Conservation (phyloP, 2,888 invertebrate genomes). For the Furcula furcula region DNA sequence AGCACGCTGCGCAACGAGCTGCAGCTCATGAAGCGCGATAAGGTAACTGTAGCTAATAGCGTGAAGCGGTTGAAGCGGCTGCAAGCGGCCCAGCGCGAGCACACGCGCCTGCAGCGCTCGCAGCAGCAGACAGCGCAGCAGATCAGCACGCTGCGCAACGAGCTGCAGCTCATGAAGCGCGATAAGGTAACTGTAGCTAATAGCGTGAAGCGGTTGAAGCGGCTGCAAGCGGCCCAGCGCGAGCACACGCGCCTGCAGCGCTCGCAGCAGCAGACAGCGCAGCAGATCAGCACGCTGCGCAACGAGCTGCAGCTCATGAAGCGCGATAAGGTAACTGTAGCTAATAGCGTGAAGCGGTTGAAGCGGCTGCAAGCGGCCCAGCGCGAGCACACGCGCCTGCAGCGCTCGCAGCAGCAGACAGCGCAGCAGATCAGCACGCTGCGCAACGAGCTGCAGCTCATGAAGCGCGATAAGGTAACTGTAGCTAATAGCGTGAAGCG, state of each 20-base stretch:
- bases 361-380: conserved; percentile 93
- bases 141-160: conserved; percentile 87
- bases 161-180: conserved; percentile 94
- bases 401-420: conserved; percentile 93
- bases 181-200: conserved; percentile 87
- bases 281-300: conserved; percentile 90
- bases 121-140: conserved; percentile 96
- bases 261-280: conserved; percentile 94
- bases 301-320: conserved; percentile 93
- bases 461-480: conserved; percentile 94
- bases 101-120: conserved; percentile 90
- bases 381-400: conserved; percentile 92
- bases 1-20: conserved; percentile 89
- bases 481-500: no score
- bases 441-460: conserved; percentile 89
- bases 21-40: conserved; percentile 94
- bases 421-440: conserved; percentile 93
- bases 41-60: conserved; percentile 82
- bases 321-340: conserved; percentile 88
- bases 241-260: conserved; percentile 93
- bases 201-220: no score
- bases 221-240: conserved; percentile 92
- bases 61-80: conserved; percentile 91
- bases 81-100: conserved; percentile 94
- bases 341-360: no score